These are phyloP conservation scores for Tyto alba DNA, from an alignment of 2,113 vertebrate genomes.

Conservation along the genomic window DNA sequence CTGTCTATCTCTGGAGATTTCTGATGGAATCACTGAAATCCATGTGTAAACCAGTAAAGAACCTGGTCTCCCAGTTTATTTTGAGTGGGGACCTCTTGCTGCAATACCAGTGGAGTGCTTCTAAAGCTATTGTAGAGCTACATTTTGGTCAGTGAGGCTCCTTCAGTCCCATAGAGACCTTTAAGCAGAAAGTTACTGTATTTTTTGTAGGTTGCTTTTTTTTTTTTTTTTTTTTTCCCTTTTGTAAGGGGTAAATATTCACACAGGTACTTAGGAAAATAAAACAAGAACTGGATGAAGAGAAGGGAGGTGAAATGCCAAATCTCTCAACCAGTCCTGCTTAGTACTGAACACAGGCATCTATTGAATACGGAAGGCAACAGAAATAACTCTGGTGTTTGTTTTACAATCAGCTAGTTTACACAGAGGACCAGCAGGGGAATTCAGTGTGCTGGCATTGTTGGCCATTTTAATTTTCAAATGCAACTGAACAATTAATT, in stretches of 20 bases:
- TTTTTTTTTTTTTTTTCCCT: neutral
- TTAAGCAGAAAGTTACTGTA: neutral
- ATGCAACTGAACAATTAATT: constrained; percentile 30
- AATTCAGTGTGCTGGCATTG: constrained; percentile 1
- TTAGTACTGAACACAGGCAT: neutral
- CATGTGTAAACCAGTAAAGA: neutral
- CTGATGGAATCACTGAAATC: neutral
- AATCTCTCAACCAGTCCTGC: neutral
- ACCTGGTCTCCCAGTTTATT: neutral
- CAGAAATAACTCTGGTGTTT: constrained; percentile 11
- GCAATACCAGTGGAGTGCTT: neutral
- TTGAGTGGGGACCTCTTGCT: neutral
- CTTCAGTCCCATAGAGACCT: neutral
- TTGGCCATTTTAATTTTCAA: constrained; percentile 9
- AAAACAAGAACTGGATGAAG: neutral
- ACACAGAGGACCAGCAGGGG: neutral
- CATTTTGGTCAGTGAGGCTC: neutral
- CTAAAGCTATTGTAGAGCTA: neutral
- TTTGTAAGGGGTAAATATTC: neutral
- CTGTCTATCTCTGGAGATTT: neutral
- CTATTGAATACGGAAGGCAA: neutral
- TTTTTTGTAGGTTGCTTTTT: neutral
- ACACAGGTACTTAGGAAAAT: neutral
- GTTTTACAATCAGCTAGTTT: constrained; percentile 17
- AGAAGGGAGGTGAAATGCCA: neutral